Percentiles rank a stretch among this genome's conserved stretches.
Evolutionary conservation across 2,888 invertebrate genomes (phyloP).

Genomic region (Aphelenchoides bicaudatus): DNA sequence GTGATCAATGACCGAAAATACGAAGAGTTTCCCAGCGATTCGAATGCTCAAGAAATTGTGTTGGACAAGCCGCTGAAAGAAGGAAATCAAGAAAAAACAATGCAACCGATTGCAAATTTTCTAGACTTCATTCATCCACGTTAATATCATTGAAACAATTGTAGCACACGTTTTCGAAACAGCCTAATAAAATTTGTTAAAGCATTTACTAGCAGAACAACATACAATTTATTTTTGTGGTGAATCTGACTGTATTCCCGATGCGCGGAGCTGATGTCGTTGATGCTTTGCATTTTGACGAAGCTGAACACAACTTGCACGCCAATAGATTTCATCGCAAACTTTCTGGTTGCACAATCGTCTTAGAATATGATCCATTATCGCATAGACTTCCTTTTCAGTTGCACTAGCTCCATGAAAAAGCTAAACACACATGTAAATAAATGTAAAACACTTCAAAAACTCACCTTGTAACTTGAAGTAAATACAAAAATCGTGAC

Average conservation of each 20-base stretch:
- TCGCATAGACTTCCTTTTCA: not conserved
- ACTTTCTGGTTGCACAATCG: not conserved
- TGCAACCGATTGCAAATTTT: constrained; percentile 29
- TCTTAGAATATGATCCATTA: constrained; percentile 11
- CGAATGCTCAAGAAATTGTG: constrained; percentile 9
- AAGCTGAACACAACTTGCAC: not conserved
- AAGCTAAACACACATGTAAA: not conserved
- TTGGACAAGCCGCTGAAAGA: constrained; percentile 4
- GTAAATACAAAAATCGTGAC: too few relatives aligned
- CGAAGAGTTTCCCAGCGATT: not conserved
- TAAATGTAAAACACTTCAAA: not conserved
- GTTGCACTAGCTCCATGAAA: not conserved
- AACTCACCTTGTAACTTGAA: too few relatives aligned
- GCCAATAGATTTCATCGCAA: constrained; percentile 2
- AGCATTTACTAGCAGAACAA: too few relatives aligned
- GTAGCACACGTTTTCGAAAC: not conserved
- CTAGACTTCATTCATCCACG: constrained; percentile 33
- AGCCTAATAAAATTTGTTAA: too few relatives aligned
- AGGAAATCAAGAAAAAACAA: constrained; percentile 17
- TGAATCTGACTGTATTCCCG: constrained; percentile 1
- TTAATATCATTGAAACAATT: constrained; percentile 1
- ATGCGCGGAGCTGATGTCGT: not conserved
- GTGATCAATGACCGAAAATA: constrained; percentile 15
- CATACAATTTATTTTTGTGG: too few relatives aligned
- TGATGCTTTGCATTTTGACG: constrained; percentile 6